phyloP scores from a whole-genome alignment of 1,140 invertebrate genomes.

The Drosophila carrolli region DNA sequence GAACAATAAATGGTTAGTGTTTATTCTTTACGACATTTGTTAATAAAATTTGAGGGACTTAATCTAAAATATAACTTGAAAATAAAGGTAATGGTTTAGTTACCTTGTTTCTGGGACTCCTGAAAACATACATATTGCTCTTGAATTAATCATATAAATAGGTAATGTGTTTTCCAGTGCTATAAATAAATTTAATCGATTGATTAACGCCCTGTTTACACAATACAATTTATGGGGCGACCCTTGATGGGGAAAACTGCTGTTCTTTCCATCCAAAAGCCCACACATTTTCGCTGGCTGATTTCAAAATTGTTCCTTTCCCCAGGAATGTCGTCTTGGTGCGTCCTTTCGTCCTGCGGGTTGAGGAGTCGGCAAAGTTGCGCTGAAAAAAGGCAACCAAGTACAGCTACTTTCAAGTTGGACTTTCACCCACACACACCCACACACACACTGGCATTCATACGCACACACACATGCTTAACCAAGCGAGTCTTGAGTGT shows the following conservation, averaged over 20 bases:
- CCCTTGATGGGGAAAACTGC: neutral
- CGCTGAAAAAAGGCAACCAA: conserved; percentile 44
- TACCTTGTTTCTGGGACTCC: neutral
- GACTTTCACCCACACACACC: conserved; percentile 33
- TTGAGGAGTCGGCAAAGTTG: conserved; percentile 55
- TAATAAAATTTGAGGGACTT: no score
- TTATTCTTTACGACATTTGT: no score
- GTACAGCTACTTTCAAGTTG: conserved; percentile 66
- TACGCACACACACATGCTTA: conserved; percentile 20
- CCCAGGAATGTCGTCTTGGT: conserved; percentile 37
- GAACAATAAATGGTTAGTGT: no score
- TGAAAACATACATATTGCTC: neutral
- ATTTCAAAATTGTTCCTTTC: neutral
- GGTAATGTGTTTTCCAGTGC: neutral
- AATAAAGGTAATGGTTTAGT: neutral
- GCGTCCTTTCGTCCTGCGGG: conserved; percentile 26
- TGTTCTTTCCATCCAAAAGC: neutral
- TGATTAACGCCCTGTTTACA: conserved; percentile 27
- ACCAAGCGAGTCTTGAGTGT: conserved; percentile 50
- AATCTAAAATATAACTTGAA: neutral
- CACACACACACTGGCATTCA: conserved; percentile 1
- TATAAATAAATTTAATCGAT: conserved; percentile 20
- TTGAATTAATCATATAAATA: neutral
- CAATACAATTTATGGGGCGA: neutral
- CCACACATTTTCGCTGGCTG: conserved; percentile 13